Conservation (phyloP, 2,113 vertebrate species). For the Struthidea cinerea region DNA sequence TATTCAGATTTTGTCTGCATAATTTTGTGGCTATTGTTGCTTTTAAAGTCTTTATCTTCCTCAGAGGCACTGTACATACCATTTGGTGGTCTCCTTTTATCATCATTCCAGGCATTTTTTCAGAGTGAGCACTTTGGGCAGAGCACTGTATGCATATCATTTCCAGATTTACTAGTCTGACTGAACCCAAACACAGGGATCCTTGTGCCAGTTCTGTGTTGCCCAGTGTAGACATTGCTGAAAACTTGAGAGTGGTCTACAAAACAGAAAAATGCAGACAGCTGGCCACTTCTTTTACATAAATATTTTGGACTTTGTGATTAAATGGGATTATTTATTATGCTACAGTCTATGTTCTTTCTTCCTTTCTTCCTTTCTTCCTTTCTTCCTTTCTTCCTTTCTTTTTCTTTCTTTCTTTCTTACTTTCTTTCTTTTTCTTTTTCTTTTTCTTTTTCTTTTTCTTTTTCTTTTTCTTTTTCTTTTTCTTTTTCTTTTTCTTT, state of each 20-base stretch:
- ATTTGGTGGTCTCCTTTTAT: neutral
- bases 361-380: too few relatives aligned
- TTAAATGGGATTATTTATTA: neutral
- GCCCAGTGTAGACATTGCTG: neutral
- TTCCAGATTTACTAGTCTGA: neutral
- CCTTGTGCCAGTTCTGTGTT: accelerated
- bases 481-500: too few relatives aligned
- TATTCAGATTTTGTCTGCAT: neutral
- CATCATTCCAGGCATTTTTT: neutral
- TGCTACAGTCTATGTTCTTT: too few relatives aligned
- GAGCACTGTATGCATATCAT: neutral
- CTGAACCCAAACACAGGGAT: neutral
- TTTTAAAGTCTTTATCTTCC: neutral
- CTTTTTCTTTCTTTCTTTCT: neutral
- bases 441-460: neutral
- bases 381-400: too few relatives aligned
- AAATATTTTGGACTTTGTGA: neutral
- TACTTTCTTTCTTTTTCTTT: too few relatives aligned
- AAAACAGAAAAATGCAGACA: neutral
- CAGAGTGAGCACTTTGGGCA: neutral
- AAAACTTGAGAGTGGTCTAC: neutral
- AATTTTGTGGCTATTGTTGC: neutral
- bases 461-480: neutral
- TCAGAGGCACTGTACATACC: neutral
- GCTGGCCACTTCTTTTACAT: neutral